phyloP scores from a whole-genome alignment of 2,888 invertebrate genomes.

The Nycteola revayana region DNA sequence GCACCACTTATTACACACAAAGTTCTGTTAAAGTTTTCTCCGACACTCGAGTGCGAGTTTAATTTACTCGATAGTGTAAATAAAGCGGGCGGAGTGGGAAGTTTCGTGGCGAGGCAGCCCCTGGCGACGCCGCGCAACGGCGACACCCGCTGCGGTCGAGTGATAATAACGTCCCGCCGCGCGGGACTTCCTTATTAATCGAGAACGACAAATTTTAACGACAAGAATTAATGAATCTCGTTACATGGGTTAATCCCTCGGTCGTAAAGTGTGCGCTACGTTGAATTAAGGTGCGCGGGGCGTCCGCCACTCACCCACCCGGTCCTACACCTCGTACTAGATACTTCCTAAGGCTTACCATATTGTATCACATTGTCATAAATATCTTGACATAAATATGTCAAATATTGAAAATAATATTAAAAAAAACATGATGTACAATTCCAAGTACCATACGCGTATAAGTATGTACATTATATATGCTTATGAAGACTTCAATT shows the following conservation, averaged over 20 bases:
- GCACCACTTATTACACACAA: slow-evolving; percentile 83
- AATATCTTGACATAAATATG: too few relatives aligned
- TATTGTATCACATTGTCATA: too few relatives aligned
- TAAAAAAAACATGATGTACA: too few relatives aligned
- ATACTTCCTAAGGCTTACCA: slow-evolving; percentile 31
- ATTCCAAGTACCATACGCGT: too few relatives aligned
- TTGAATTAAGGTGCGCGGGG: slow-evolving; percentile 69
- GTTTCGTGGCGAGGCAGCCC: slow-evolving; percentile 68
- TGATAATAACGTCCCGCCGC: slow-evolving; percentile 77
- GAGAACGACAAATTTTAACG: slow-evolving; percentile 84
- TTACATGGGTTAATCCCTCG: slow-evolving; percentile 82
- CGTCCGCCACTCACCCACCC: slow-evolving; percentile 6
- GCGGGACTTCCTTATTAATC: slow-evolving; percentile 81
- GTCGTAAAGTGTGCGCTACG: slow-evolving; percentile 78
- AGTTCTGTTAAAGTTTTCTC: slow-evolving; percentile 81
- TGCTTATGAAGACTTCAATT: too few relatives aligned
- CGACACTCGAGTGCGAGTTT: slow-evolving; percentile 80
- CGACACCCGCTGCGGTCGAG: slow-evolving; percentile 68
- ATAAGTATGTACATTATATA: too few relatives aligned
- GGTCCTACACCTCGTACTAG: slow-evolving; percentile 28
- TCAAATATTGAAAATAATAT: too few relatives aligned
- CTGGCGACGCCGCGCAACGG: slow-evolving; percentile 36
- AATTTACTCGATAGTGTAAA: slow-evolving; percentile 83
- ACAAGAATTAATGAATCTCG: slow-evolving; percentile 84
- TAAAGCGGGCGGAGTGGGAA: slow-evolving; percentile 79